Conservation (phyloP, 2,888 invertebrate species). For the Caenorhabditis zanzibari region DNA sequence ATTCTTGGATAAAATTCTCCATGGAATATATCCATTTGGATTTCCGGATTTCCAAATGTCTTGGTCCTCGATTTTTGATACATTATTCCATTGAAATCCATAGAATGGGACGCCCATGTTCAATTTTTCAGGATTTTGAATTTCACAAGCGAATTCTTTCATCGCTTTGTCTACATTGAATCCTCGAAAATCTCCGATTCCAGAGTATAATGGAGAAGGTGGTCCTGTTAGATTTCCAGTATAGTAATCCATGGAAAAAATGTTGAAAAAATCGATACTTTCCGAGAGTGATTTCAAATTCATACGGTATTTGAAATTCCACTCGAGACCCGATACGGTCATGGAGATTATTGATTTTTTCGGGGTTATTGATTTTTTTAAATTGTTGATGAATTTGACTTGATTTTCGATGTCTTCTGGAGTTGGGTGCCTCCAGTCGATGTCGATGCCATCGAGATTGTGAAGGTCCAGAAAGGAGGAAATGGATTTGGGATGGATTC, state of each 20-base stretch:
- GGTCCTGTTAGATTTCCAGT: constrained; percentile 3
- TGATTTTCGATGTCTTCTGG: constrained; percentile 3
- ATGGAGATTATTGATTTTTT: background rate
- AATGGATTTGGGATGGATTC: background rate
- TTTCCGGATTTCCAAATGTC: background rate
- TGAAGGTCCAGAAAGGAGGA: background rate
- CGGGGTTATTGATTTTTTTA: background rate
- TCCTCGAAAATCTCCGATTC: constrained; percentile 1
- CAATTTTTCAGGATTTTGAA: background rate
- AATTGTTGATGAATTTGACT: background rate
- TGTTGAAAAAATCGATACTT: background rate
- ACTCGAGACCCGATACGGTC: background rate
- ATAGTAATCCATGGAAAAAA: constrained; percentile 13
- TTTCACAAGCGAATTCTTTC: background rate
- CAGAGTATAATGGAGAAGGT: constrained; percentile 16
- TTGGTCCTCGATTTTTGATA: background rate
- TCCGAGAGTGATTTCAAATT: background rate
- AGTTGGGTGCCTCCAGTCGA: constrained; percentile 10
- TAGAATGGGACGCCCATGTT: constrained; percentile 17
- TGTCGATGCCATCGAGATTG: background rate
- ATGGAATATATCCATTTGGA: background rate
- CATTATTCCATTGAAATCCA: background rate
- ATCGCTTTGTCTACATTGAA: constrained; percentile 13
- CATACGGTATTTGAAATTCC: background rate
- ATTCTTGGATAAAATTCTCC: background rate